Evolutionary conservation across 1,140 invertebrate genomes (phyloP).

Genomic region (Antheraea pernyi): DNA sequence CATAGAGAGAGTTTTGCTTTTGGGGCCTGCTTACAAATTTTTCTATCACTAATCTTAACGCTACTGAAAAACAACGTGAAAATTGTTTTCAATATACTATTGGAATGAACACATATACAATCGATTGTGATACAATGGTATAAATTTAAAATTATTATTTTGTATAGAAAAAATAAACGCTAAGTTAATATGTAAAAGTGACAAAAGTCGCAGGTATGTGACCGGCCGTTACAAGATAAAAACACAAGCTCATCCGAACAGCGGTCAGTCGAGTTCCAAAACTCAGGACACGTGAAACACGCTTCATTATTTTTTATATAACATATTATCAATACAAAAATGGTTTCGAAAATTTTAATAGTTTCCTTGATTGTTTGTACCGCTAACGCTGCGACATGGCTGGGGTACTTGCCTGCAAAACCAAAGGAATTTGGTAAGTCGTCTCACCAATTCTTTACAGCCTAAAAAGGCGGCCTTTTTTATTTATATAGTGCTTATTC

Average conservation of each 20-base stretch:
- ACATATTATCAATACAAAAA: slow-evolving; percentile 25
- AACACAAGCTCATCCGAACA: slow-evolving; percentile 41
- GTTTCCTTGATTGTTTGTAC: slow-evolving; percentile 38
- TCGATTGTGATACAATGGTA: no score
- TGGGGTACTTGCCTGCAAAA: slow-evolving; percentile 36
- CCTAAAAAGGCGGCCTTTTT: background rate
- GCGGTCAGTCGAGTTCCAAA: slow-evolving; percentile 33
- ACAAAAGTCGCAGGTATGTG: slow-evolving; percentile 31
- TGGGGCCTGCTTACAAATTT: no score
- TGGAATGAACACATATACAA: no score
- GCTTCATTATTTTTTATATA: background rate
- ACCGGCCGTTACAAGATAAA: slow-evolving; percentile 46
- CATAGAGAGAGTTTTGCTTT: no score
- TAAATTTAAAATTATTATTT: no score
- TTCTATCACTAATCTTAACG: no score
- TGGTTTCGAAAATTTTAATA: slow-evolving; percentile 50
- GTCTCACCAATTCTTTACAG: no score
- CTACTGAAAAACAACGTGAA: no score
- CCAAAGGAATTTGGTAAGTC: slow-evolving; percentile 49
- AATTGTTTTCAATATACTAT: no score
- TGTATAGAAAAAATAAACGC: no score
- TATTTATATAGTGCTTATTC: background rate
- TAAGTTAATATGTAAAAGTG: background rate
- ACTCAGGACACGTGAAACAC: background rate
- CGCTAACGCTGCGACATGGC: slow-evolving; percentile 40